Evolutionary conservation across 2,797 vertebrate species (phyloP).

Genomic region (Sciaenops ocellatus): DNA sequence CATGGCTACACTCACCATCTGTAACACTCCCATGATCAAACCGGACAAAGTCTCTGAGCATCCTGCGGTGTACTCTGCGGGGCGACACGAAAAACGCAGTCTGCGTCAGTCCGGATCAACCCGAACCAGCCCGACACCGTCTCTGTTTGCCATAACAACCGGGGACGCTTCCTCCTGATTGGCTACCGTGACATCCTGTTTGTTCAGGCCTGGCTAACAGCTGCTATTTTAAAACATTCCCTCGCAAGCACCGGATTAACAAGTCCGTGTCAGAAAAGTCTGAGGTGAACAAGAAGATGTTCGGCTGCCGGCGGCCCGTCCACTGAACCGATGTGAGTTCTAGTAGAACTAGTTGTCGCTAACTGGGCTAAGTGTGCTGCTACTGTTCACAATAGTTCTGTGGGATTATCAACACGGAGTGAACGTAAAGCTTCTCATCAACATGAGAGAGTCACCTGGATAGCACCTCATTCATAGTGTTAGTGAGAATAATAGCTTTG

Average conservation of each 20-base stretch:
- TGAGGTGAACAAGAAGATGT: background rate
- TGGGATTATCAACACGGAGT: background rate
- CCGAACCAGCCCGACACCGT: too few species aligned
- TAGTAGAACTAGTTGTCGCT: background rate
- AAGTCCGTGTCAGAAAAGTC: background rate
- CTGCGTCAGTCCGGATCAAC: too few species aligned
- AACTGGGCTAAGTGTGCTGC: background rate
- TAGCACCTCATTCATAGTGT: background rate
- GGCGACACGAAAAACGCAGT: too few species aligned
- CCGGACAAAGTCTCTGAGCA: too few species aligned
- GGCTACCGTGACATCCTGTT: slow-evolving; percentile 27
- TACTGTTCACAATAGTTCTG: background rate
- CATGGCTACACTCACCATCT: too few species aligned
- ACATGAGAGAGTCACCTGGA: background rate
- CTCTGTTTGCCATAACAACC: slow-evolving; percentile 34
- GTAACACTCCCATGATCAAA: too few species aligned
- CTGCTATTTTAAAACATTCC: slow-evolving; percentile 50
- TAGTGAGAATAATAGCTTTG: too few species aligned
- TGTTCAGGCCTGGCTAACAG: slow-evolving; percentile 7
- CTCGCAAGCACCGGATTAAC: slow-evolving; percentile 42
- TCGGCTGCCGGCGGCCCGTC: background rate
- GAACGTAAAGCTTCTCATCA: background rate
- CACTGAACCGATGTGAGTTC: background rate
- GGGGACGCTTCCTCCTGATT: slow-evolving; percentile 40
- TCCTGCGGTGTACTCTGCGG: too few species aligned